A percentile compares a stretch with the other conserved stretches of the same genome.
These are phyloP conservation scores for Lophotriccus pileatus DNA, from an alignment of 2,797 vertebrate species.

Conservation along the genomic window DNA sequence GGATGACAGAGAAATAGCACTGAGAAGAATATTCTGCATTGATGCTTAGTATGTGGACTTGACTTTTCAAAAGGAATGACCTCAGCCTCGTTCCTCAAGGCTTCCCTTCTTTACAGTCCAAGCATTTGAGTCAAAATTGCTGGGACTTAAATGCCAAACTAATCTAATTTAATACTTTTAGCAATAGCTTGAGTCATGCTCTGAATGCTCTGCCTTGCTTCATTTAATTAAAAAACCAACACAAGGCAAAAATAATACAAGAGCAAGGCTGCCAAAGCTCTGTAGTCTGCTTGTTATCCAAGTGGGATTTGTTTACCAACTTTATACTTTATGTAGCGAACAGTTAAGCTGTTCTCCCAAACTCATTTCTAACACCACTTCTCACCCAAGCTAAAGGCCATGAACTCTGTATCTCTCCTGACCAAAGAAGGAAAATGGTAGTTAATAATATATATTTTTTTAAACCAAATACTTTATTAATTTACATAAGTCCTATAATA, in stretches of 20 bases:
- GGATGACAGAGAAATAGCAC: neutral
- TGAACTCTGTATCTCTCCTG: slow-evolving; percentile 15
- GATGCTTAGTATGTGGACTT: neutral
- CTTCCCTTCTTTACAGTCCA: slow-evolving; percentile 49
- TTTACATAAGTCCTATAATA: slow-evolving; percentile 25
- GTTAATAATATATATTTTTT: neutral
- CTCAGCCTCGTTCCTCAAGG: slow-evolving; percentile 53
- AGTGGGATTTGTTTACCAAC: slow-evolving; percentile 53
- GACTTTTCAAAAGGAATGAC: slow-evolving; percentile 44
- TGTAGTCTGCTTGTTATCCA: slow-evolving; percentile 60
- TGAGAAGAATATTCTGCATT: neutral
- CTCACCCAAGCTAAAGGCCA: slow-evolving; percentile 2
- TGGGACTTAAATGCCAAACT: slow-evolving; percentile 60
- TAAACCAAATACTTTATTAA: slow-evolving; percentile 27
- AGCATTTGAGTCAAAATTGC: slow-evolving; percentile 61
- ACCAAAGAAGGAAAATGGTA: neutral
- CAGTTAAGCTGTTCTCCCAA: slow-evolving; percentile 22
- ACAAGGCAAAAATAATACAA: slow-evolving; percentile 61
- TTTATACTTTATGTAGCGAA: slow-evolving; percentile 51
- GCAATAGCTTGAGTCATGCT: slow-evolving; percentile 59
- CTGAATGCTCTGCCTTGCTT: slow-evolving; percentile 57
- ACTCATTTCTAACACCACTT: neutral
- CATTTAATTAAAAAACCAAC: slow-evolving; percentile 68
- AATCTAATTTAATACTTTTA: slow-evolving; percentile 73
- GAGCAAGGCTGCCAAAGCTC: slow-evolving; percentile 38